phyloP scores from a whole-genome alignment of 2,797 vertebrate species.

The Pseudotriccus pelzelni region DNA sequence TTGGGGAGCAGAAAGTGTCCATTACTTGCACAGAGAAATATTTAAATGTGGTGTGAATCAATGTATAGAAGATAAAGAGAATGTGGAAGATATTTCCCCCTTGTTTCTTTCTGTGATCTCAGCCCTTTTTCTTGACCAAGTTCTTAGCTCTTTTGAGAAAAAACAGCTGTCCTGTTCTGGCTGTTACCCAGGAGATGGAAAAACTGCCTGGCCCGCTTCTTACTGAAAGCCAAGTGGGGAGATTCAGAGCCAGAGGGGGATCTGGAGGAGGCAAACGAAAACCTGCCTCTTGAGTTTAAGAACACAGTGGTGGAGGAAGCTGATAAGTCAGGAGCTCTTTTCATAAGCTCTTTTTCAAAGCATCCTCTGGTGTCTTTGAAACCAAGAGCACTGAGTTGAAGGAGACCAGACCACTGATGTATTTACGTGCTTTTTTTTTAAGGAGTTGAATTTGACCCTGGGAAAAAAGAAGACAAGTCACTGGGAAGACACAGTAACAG shows the following conservation, averaged over 20 bases:
- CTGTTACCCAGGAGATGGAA: neutral
- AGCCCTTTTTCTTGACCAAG: neutral
- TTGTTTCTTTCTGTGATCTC: neutral
- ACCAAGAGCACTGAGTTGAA: neutral
- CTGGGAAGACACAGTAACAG: neutral
- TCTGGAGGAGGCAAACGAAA: neutral
- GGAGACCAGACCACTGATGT: neutral
- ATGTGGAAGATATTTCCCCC: neutral
- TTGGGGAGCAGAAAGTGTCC: neutral
- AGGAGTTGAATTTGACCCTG: neutral
- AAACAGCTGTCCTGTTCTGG: slow-evolving; percentile 9
- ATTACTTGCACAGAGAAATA: neutral
- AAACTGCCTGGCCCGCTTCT: neutral
- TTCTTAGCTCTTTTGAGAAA: neutral
- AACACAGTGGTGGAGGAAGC: neutral
- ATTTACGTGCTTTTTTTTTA: neutral
- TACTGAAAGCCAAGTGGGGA: neutral
- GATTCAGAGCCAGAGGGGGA: neutral
- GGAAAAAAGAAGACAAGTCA: neutral
- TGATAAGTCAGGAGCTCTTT: neutral
- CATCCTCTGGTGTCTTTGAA: neutral
- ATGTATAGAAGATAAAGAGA: neutral
- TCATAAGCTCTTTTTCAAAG: neutral
- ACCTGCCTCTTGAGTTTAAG: neutral
- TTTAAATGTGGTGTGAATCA: neutral